These are phyloP conservation scores for Diadumene lineata DNA, from an alignment of 92 coral and sea anemone genomes.

Conservation along the genomic window DNA sequence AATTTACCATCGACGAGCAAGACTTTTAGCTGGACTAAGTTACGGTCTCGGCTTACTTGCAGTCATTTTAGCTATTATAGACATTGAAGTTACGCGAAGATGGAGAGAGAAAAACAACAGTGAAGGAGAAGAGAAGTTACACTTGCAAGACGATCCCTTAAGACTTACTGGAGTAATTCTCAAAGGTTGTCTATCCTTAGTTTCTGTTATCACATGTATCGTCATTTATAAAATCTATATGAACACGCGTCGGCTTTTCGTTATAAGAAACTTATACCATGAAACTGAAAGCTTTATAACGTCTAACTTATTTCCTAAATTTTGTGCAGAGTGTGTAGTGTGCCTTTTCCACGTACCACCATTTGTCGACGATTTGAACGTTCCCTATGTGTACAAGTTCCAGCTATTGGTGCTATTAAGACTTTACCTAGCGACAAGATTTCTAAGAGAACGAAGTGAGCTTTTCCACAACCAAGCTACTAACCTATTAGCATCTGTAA, in stretches of 20 bases:
- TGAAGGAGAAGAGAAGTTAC: constrained; percentile 3
- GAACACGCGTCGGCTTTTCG: constrained; percentile 64
- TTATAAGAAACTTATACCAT: constrained; percentile 82
- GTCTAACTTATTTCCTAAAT: constrained; percentile 65
- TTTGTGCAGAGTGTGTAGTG: constrained; percentile 57
- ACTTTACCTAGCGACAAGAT: constrained; percentile 77
- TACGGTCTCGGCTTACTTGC: constrained; percentile 71
- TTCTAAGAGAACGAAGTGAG: constrained; percentile 82
- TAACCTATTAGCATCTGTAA: constrained; percentile 86
- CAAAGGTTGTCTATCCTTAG: constrained; percentile 61
- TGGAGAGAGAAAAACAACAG: constrained; percentile 19
- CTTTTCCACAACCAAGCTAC: constrained; percentile 86
- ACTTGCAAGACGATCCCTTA: constrained; percentile 35
- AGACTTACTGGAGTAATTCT: constrained; percentile 66
- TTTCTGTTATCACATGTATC: constrained; percentile 77
- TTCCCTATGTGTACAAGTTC: constrained; percentile 80
- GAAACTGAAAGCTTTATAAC: constrained; percentile 76
- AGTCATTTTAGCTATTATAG: constrained; percentile 64
- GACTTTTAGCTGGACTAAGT: constrained; percentile 67
- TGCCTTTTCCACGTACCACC: constrained; percentile 94
- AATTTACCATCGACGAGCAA: constrained; percentile 63
- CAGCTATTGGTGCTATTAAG: constrained; percentile 86
- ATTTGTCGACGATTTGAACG: constrained; percentile 59
- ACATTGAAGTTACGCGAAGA: constrained; percentile 72
- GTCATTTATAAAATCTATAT: constrained; percentile 69